Evolutionary conservation across 2,113 vertebrate genomes (phyloP).

Genomic region (Gavia stellata): DNA sequence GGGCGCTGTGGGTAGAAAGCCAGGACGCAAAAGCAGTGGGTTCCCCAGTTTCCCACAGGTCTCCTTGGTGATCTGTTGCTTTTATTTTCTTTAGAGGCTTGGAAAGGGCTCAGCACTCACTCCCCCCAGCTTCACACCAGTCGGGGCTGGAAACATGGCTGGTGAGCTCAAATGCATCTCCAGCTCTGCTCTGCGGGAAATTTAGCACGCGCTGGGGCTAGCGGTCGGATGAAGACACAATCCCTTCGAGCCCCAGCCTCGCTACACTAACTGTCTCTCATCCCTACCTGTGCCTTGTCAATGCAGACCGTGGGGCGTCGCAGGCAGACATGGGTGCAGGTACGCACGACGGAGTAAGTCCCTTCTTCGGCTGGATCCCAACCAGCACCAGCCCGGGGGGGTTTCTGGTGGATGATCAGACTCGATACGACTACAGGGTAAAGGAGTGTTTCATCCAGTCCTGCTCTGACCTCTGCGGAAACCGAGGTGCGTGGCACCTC

Average conservation of each 20-base stretch:
- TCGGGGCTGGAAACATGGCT: background rate
- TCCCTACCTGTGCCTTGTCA: background rate
- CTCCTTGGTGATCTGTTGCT: background rate
- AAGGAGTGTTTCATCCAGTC: background rate
- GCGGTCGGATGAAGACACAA: background rate
- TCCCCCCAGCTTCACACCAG: background rate
- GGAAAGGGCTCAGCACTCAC: background rate
- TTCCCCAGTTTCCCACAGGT: background rate
- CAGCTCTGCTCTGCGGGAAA: background rate
- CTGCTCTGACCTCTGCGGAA: background rate
- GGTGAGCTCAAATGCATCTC: background rate
- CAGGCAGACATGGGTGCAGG: background rate
- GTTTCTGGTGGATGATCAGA: background rate
- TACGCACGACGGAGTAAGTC: rapidly evolving
- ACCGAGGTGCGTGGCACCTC: background rate
- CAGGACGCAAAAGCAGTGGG: background rate
- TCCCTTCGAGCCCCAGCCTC: background rate
- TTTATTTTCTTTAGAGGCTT: background rate
- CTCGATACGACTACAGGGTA: background rate
- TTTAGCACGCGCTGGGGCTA: background rate
- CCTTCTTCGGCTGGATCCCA: background rate
- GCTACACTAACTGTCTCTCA: rapidly evolving
- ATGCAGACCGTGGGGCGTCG: rapidly evolving
- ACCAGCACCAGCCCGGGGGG: background rate
- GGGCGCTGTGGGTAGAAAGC: background rate